Evolutionary conservation across 2,888 invertebrate species (phyloP).

Genomic region (Selenia dentaria): DNA sequence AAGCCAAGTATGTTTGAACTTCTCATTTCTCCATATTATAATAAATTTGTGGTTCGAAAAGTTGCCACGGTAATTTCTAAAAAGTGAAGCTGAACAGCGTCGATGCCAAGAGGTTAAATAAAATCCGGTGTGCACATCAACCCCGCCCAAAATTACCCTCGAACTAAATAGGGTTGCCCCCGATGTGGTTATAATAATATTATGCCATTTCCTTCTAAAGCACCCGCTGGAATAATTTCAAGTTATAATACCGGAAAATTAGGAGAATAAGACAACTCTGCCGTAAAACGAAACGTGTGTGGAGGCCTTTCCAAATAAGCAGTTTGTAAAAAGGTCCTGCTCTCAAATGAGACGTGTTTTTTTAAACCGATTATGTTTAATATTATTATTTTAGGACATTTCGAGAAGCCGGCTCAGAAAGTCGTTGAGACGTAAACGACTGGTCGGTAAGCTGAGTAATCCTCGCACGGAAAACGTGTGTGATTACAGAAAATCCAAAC

Average conservation of each 20-base stretch:
- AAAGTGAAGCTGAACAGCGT: too few relatives aligned
- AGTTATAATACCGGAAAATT: conserved; percentile 51
- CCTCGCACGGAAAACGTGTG: too few relatives aligned
- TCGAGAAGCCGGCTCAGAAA: not conserved
- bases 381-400: conserved; percentile 4
- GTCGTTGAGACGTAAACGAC: too few relatives aligned
- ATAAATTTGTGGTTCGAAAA: too few relatives aligned
- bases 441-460: too few relatives aligned
- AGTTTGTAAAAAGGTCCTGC: conserved; percentile 18
- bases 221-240: conserved; percentile 42
- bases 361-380: conserved; percentile 4
- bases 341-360: conserved; percentile 4
- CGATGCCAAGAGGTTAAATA: not conserved
- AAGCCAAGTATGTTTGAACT: too few relatives aligned
- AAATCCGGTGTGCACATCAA: conserved; percentile 12
- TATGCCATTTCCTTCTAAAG: conserved; percentile 37
- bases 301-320: conserved; percentile 35
- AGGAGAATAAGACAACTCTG: conserved; percentile 41
- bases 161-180: conserved; percentile 34
- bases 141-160: conserved; percentile 19
- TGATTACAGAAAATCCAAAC: too few relatives aligned
- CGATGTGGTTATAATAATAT: conserved; percentile 43
- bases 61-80: too few relatives aligned
- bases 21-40: too few relatives aligned
- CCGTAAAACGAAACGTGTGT: conserved; percentile 43